Percentiles rank a stretch among this genome's conserved stretches.
Evolutionary conservation across 2,888 invertebrate species (phyloP).

Genomic region (Leptinotarsa peninsularis): DNA sequence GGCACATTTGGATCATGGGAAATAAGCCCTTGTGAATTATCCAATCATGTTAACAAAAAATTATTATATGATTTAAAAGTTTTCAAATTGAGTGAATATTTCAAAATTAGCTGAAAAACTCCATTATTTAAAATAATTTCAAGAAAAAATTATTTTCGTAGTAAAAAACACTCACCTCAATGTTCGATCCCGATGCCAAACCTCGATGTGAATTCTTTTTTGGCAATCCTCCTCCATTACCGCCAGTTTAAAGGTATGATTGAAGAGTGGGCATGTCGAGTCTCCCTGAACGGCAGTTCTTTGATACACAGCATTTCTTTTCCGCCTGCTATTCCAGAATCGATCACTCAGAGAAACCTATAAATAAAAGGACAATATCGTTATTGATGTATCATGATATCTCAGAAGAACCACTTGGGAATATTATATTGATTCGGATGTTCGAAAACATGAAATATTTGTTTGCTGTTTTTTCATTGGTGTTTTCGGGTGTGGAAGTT

Average conservation of each 20-base stretch:
- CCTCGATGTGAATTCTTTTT: conserved; percentile 75
- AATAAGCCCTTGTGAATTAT: too few relatives aligned
- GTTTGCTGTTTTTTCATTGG: background rate
- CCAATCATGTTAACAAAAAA: too few relatives aligned
- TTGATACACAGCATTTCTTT: conserved; percentile 72
- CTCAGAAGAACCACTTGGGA: conserved; percentile 1
- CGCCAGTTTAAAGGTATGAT: conserved; percentile 80
- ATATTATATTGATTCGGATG: conserved; percentile 1
- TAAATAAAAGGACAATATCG: conserved; percentile 17
- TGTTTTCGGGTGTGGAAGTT: too few relatives aligned
- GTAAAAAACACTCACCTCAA: conserved; percentile 75
- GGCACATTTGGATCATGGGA: too few relatives aligned
- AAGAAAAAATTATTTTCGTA: too few relatives aligned
- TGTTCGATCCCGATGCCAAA: conserved; percentile 88
- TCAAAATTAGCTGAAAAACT: too few relatives aligned
- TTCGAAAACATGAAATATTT: background rate
- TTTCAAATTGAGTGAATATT: too few relatives aligned
- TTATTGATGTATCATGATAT: background rate
- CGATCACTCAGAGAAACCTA: conserved; percentile 71
- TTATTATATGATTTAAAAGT: too few relatives aligned
- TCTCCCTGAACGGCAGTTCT: conserved; percentile 86
- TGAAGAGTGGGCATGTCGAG: conserved; percentile 82
- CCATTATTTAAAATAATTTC: too few relatives aligned
- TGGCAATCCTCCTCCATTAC: conserved; percentile 68
- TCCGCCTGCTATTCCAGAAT: conserved; percentile 54